Conservation (phyloP, 2,113 vertebrate genomes). For the Papio anubis region DNA sequence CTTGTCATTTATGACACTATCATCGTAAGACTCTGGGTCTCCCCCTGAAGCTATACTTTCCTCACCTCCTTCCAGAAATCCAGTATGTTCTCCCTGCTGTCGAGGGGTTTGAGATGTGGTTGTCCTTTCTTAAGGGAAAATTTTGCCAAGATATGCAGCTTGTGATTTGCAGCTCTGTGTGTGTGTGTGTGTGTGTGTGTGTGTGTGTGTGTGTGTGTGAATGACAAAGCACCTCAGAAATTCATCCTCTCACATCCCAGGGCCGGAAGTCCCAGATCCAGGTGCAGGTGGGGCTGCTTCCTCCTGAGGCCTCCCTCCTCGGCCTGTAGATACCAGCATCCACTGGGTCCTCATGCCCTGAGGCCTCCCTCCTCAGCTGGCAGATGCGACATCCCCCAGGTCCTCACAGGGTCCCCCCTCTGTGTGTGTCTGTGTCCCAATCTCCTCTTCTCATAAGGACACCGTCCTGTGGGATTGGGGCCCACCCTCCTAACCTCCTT, state of each 20-base stretch:
- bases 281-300: not conserved
- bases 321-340: no score
- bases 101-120: not conserved
- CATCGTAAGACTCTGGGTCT: not conserved
- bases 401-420: not conserved
- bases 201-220: no score
- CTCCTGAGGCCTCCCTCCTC: no score
- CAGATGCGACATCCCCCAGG: no score
- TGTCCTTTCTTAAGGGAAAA: not conserved
- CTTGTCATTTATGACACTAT: no score
- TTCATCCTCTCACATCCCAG: no score
- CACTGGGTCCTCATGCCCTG: rapidly evolving
- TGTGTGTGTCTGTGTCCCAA: not conserved
- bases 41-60: not conserved
- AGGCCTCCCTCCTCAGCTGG: not conserved
- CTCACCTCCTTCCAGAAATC: not conserved
- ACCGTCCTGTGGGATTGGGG: not conserved
- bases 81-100: no score
- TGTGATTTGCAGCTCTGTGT: not conserved
- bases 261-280: not conserved
- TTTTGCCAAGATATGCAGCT: not conserved
- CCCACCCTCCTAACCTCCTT: not conserved
- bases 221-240: no score
- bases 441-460: not conserved
- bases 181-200: no score